A percentile compares a stretch with the other conserved stretches of the same genome.
Evolutionary conservation across 2,888 invertebrate species (phyloP).

Genomic region (Notodonta ziczac): DNA sequence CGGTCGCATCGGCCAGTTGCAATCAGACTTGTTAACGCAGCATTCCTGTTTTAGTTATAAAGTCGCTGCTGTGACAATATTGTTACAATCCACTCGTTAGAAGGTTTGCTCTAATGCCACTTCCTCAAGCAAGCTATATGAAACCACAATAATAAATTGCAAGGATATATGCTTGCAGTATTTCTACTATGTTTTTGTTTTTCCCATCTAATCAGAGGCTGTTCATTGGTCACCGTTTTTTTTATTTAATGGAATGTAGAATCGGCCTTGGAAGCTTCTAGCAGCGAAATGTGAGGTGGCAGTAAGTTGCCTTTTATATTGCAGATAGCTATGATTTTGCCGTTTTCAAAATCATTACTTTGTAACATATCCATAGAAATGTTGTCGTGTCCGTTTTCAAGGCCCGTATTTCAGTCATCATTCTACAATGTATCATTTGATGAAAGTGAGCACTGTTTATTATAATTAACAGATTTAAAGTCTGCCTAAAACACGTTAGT

Average conservation of each 20-base stretch:
- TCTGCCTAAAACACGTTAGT: too few relatives aligned
- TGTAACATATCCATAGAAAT: too few relatives aligned
- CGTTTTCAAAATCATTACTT: too few relatives aligned
- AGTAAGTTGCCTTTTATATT: background rate
- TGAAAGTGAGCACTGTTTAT: too few relatives aligned
- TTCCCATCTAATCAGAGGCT: slow-evolving; percentile 13
- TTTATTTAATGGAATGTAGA: slow-evolving; percentile 16
- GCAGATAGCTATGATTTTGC: background rate
- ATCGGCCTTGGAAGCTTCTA: slow-evolving; percentile 19
- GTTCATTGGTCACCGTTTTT: slow-evolving; percentile 20
- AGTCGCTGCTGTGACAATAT: too few relatives aligned
- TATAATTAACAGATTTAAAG: too few relatives aligned
- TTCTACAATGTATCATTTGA: too few relatives aligned
- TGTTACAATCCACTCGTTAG: too few relatives aligned
- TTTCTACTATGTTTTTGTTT: background rate
- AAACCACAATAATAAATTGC: background rate
- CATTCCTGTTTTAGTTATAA: background rate
- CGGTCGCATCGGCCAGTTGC: slow-evolving; percentile 42
- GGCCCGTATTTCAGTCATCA: too few relatives aligned
- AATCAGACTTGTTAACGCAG: slow-evolving; percentile 26
- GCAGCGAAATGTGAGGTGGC: slow-evolving; percentile 17
- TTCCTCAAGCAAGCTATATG: too few relatives aligned
- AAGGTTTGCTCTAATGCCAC: too few relatives aligned
- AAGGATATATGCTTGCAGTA: background rate
- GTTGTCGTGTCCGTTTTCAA: too few relatives aligned